Evolutionary conservation across 92 coral and sea anemone species (phyloP).

Genomic region (Pocillopora meandrina): DNA sequence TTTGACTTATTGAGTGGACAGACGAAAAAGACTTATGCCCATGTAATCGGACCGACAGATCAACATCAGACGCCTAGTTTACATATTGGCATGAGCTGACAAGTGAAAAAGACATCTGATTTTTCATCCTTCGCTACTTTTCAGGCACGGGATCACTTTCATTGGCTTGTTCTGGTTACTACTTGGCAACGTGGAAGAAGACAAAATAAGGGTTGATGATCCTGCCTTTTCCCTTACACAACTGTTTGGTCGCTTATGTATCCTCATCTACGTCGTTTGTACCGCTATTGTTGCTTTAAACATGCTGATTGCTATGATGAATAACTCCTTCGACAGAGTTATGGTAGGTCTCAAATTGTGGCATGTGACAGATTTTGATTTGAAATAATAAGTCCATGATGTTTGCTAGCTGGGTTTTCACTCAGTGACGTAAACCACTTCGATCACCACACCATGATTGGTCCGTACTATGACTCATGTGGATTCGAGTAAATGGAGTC

Average conservation of each 20-base stretch:
- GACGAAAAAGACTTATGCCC: too few species aligned
- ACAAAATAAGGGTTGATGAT: background rate
- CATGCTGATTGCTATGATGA: conserved; percentile 70
- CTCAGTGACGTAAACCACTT: background rate
- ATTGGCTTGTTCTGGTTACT: conserved; percentile 7
- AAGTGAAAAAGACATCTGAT: too few species aligned
- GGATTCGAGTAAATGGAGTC: too few species aligned
- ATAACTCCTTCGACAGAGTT: conserved; percentile 28
- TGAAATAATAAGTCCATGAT: too few species aligned
- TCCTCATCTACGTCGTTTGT: conserved; percentile 12
- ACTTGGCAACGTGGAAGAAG: conserved; percentile 12
- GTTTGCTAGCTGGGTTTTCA: background rate
- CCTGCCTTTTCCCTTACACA: background rate
- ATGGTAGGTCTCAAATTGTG: conserved; percentile 14
- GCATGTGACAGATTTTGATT: background rate
- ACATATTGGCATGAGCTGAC: too few species aligned
- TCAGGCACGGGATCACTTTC: background rate
- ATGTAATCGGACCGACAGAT: too few species aligned
- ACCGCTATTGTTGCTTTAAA: conserved; percentile 35
- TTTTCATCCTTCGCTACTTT: background rate
- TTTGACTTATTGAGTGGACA: too few species aligned
- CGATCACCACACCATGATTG: background rate
- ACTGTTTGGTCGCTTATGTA: background rate
- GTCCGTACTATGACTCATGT: too few species aligned
- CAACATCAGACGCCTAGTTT: too few species aligned